Evolutionary conservation across 2,888 invertebrate species (phyloP), one percentile per base, ranked within the genome.

Genomic region (Resseliella maxima): DNA sequence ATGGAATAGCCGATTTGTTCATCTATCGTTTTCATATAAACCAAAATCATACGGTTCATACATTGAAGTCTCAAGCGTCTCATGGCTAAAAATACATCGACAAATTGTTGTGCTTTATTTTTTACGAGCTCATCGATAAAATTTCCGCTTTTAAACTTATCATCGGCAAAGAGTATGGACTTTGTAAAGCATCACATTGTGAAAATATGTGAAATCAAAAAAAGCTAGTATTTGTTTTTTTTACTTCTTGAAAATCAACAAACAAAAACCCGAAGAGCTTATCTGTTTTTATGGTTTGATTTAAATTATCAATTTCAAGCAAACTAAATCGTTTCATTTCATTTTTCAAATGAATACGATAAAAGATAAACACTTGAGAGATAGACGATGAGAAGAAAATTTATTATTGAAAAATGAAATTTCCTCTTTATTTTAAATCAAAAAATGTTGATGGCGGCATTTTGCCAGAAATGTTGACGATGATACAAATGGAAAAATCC

Each of bases 1-100:
- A 27, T 31, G 31, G n/a, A 72, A 72, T 31, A 12, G 31, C 5
- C 18, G 46, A 50, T 50, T 50, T 18, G 18, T 18, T 8, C 8
- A 72, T 72, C 31, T 3, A 72, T 31, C 6, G 12, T 15, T 27
- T 18, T 50, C 46, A 18, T 50, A 50, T 15, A 15, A 41, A 18
- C 8, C 46, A 2, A 50, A 18, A 50, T 50, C 46, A n/a, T 50
- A 50, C 8, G 46, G 6, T 50, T 50, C 21, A 21, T 15, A 15
- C 3, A 18, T 15, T 18, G 18, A 50, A 18, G 18, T 12, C 50
- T 50, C 3, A 50, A 3, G 3, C 18, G 50, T 15, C 21, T 15
- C 46, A 50, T 15, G 2, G 41, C 72, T 72, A 72, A 72, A 72
- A 72, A 72, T 72, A 72, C 31, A 21, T 72, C 72, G 72, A 1